Percentiles rank a stretch among this genome's conserved stretches.
These are phyloP conservation scores for Enteromius radiatus DNA, from an alignment of 2,797 vertebrate genomes.

Conservation along the genomic window DNA sequence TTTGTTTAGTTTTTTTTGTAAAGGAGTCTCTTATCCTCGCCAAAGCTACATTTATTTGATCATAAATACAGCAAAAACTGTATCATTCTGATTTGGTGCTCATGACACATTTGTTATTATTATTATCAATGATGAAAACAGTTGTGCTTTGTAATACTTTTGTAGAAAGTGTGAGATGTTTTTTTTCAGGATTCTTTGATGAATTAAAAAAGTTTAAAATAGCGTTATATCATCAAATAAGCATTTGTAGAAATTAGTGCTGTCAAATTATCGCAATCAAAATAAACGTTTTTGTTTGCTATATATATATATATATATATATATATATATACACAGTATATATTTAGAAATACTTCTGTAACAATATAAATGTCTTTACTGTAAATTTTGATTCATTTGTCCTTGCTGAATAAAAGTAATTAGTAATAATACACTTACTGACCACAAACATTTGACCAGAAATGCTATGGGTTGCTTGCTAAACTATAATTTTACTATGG, in stretches of 20 bases:
- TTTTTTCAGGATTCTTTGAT: neutral
- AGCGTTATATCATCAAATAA: neutral
- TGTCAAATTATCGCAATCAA: no score
- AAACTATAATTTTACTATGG: neutral
- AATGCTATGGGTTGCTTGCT: neutral
- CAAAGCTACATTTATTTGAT: neutral
- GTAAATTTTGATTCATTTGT: neutral
- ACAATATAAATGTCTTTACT: neutral
- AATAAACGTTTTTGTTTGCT: no score
- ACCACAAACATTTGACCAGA: neutral
- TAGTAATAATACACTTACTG: neutral
- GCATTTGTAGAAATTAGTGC: no score
- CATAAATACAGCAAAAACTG: neutral
- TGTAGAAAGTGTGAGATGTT: neutral
- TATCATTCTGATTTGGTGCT: neutral
- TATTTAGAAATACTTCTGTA: neutral
- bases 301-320: no score
- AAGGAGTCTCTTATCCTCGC: neutral
- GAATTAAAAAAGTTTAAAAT: neutral
- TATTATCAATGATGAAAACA: neutral
- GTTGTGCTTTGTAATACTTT: neutral
- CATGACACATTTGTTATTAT: neutral
- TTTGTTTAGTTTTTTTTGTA: neutral
- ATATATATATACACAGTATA: no score
- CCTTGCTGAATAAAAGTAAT: neutral